Conservation (phyloP, 1,140 invertebrate genomes). For the Drosophila nikananu region DNA sequence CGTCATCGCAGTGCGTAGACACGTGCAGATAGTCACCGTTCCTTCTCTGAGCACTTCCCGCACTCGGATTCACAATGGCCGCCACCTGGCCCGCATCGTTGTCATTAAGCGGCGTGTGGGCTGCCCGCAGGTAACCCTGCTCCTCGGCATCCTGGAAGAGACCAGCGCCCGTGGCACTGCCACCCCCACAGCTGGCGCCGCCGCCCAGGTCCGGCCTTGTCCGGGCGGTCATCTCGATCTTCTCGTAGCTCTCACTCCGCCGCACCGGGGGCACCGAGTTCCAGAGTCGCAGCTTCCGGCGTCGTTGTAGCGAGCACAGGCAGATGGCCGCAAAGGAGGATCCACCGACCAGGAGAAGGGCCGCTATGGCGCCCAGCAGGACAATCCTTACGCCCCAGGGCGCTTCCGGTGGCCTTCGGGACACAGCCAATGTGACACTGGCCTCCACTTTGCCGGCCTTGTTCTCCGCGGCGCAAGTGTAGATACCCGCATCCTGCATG, state of each 20-base stretch:
- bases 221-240: slow-evolving; percentile 89
- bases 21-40: slow-evolving; percentile 90
- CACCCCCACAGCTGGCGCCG: slow-evolving; percentile 85
- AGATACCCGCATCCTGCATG: slow-evolving; percentile 90
- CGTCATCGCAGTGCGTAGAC: slow-evolving; percentile 87
- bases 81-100: slow-evolving; percentile 46
- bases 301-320: slow-evolving; percentile 86
- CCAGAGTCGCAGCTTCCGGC: slow-evolving; percentile 82
- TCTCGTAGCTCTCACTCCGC: slow-evolving; percentile 90
- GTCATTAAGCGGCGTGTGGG: slow-evolving; percentile 66
- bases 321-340: slow-evolving; percentile 88
- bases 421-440: slow-evolving; percentile 89
- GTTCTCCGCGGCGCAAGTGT: slow-evolving; percentile 91
- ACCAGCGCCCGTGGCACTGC: slow-evolving; percentile 64
- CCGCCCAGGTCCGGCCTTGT: slow-evolving; percentile 83
- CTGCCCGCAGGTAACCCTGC: slow-evolving; percentile 67
- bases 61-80: slow-evolving; percentile 83
- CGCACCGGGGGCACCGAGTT: slow-evolving; percentile 76
- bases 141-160: slow-evolving; percentile 75
- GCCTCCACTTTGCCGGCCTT: slow-evolving; percentile 90
- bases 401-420: slow-evolving; percentile 85
- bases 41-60: slow-evolving; percentile 84
- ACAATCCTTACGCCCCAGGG: slow-evolving; percentile 86
- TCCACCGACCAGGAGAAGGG: slow-evolving; percentile 86
- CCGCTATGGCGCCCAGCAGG: slow-evolving; percentile 87